Base-by-base conservation (phyloP, 2,113 vertebrate species). In the Turdus rufiventris region DNA sequence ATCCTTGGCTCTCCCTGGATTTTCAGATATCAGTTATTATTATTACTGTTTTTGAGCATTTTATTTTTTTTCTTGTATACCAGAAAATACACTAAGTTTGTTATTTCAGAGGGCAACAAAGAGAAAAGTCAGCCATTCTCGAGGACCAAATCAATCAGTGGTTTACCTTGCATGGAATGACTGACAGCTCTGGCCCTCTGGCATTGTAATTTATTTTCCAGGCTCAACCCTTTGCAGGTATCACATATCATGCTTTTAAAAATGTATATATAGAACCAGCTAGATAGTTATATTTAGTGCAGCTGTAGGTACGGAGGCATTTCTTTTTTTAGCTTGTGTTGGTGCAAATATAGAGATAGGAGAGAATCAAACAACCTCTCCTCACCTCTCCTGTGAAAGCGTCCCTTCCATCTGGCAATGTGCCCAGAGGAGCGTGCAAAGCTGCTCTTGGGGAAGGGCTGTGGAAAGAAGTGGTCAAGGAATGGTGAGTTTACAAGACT, bases 161-260 rank as follows among this genome's bases (percentile, higher is more conserved):
- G 63, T 51, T 95, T 89, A 71, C 78, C 63, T 68, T 83, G 74
- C 80, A 70, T 0, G 8, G 84, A 94, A 29, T 87, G 73, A 96
- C 56, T 87, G 93, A 82, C 63, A 95, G 45, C 78, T 89, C 63
- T 93, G 50, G 13, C 53, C 75, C 93, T 94, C 80, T 80, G 79
- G 66, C 91, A 92, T 66, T 3, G 65, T 63, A 89, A 94, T 96
- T 96, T 97, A 77, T 87, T 95, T 92, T 92, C 83, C 70, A 88
- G 87, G 62, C 68, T 95, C 91, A 54, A 42, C 72, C 47, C 79
- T 96, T 74, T 84, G 80, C n/a, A 43, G 84, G 68, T 83, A 67
- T 86, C 58, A 65, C 77, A 91, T 91, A 70, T 92, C 73, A 74
- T 24, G 53, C 70, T 95, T 92, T 86, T 56, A 80, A 84, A 89